Conservation (phyloP, 2,888 invertebrate genomes). For the Pteria penguin region DNA sequence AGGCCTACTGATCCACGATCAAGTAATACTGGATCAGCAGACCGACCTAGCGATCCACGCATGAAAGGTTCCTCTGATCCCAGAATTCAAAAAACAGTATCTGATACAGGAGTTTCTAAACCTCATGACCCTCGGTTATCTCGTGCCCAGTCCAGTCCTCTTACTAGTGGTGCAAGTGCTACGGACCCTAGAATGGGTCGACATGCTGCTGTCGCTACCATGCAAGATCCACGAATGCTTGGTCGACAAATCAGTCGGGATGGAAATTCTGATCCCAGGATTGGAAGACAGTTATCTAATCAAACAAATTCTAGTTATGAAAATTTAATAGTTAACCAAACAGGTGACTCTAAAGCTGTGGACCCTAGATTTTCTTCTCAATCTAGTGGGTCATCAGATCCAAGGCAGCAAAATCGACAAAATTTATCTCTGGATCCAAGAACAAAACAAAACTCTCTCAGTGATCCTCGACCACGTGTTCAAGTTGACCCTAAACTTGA, state of each 20-base stretch:
- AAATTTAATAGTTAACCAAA: not conserved
- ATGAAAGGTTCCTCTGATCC: conserved; percentile 49
- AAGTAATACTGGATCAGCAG: conserved; percentile 12
- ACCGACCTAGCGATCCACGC: conserved; percentile 37
- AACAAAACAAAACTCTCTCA: conserved; percentile 3
- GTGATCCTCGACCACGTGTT: conserved; percentile 17
- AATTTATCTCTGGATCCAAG: conserved; percentile 26
- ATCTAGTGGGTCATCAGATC: conserved; percentile 38
- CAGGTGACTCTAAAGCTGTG: not conserved
- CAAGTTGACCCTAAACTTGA: not conserved
- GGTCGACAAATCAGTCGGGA: conserved; percentile 40
- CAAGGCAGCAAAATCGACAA: conserved; percentile 46
- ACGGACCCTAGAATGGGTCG: conserved; percentile 42
- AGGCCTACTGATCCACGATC: conserved; percentile 52
- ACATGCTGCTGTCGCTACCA: conserved; percentile 47
- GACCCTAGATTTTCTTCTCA: conserved; percentile 47
- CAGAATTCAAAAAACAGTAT: conserved; percentile 35
- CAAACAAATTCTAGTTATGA: not conserved
- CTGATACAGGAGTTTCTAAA: conserved; percentile 27
- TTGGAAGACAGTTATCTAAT: conserved; percentile 34
- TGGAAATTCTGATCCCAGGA: conserved; percentile 49
- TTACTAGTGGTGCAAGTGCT: not conserved
- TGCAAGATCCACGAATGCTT: conserved; percentile 10
- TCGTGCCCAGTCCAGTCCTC: conserved; percentile 2
- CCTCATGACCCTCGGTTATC: conserved; percentile 36